A percentile compares a stretch with the other conserved stretches of the same genome.
phyloP scores from a whole-genome alignment of 2,113 vertebrate genomes.

The Elachura formosa region DNA sequence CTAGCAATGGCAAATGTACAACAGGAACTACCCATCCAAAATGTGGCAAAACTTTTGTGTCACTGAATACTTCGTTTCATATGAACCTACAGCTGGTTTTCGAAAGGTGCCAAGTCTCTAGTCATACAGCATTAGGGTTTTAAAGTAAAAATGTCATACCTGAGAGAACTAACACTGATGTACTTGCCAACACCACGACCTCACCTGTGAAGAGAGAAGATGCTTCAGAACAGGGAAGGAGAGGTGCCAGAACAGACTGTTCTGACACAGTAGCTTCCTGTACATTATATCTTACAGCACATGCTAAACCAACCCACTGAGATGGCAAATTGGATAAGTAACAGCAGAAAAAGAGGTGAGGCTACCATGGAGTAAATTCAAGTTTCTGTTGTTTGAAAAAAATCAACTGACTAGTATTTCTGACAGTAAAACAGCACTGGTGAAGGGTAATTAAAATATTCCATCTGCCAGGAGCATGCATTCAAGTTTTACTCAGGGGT shows the following conservation, averaged over 20 bases:
- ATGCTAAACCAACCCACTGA: not conserved
- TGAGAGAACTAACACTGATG: not conserved
- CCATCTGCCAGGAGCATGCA: not conserved
- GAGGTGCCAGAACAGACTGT: not conserved
- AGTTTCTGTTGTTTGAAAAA: not conserved
- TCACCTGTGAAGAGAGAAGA: not conserved
- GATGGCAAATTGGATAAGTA: not conserved
- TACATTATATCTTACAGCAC: not conserved
- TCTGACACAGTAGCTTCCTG: not conserved
- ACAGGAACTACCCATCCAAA: not conserved
- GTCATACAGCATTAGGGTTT: not conserved
- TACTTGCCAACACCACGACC: not conserved
- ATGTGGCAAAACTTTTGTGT: not conserved
- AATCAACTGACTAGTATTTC: not conserved
- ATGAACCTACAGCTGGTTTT: not conserved
- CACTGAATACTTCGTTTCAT: not conserved
- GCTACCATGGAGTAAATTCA: rapidly evolving
- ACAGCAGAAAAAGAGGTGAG: not conserved
- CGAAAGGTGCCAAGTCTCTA: not conserved
- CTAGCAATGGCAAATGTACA: not conserved
- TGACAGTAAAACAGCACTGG: not conserved
- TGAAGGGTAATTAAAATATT: not conserved
- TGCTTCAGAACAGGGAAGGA: not conserved
- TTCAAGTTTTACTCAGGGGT: not conserved
- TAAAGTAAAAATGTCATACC: not conserved